Evolutionary conservation across 2,888 invertebrate genomes (phyloP), one percentile per base, ranked within the genome.

Genomic region (Caenorhabditis becei): DNA sequence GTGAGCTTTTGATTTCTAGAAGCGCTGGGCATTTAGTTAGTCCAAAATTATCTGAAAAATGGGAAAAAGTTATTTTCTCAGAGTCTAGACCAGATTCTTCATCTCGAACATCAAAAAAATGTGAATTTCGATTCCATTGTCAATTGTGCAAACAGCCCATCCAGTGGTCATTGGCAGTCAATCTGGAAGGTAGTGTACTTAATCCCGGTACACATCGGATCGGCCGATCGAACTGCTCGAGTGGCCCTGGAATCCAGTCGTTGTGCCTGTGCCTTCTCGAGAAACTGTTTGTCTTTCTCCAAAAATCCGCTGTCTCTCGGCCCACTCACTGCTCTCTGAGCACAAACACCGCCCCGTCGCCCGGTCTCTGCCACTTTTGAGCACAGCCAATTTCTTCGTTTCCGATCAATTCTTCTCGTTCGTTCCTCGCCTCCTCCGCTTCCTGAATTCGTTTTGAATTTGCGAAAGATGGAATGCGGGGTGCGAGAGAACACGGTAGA

Each of bases 241-340:
- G 41, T 10, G 41, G 41, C 41, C 14, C 41, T 5, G 41, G 59
- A 63, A 49, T 51, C 58, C 70, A 72, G 56, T 71, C 69, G 41
- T 28, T 49, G 18, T 56, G 32, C 63, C 61, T 69, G 49, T 65
- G 24, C 37, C 41, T 49, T 63, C 58, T 72, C 51, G 28, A 53
- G 44, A 62, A 44, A 28, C 65, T 70, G 47, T 75, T 67, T 74
- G 65, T 66, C 71, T 66, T 62, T 62, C 53, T 59, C 51, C 41
- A 51, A 53, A 56, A 47, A 49, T 26, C 53, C 23, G 56, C 65
- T 71, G 61, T 37, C 37, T 58, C 65, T 63, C 51, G 20, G 37
- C 63, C 47, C 26, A 56, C 56, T 23, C 53, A 49, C 49, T 32
- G 11, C 69, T 69, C 69, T 32, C 66, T 41, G 47, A 58, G 23